These are phyloP conservation scores for Poeciliopsis prolifica DNA, from an alignment of 2,113 vertebrate species.

Conservation along the genomic window DNA sequence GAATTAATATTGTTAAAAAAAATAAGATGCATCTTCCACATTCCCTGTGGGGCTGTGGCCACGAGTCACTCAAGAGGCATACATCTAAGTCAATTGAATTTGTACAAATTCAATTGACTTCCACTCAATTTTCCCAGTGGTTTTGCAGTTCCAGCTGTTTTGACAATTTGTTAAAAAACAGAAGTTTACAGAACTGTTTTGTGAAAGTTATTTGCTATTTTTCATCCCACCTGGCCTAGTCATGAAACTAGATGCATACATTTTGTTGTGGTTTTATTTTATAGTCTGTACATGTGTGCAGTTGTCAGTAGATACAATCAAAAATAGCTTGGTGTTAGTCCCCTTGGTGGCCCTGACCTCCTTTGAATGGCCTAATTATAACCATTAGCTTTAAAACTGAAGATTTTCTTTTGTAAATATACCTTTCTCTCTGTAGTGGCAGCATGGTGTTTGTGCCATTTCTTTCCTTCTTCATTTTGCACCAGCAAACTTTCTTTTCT, in stretches of 20 bases:
- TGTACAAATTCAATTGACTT: no score
- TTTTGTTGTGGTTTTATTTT: not conserved
- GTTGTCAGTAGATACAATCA: constrained; percentile 9
- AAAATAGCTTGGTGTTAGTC: constrained; percentile 26
- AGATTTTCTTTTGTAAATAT: constrained; percentile 16
- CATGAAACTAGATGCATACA: no score
- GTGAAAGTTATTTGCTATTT: no score
- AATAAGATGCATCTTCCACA: constrained; percentile 7
- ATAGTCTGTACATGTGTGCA: not conserved
- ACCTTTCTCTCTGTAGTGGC: not conserved
- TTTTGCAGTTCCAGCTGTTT: no score
- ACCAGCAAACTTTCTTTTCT: not conserved
- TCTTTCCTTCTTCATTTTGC: not conserved
- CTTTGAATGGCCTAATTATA: constrained; percentile 52
- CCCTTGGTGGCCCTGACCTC: constrained; percentile 49
- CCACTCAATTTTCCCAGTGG: no score
- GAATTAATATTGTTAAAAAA: constrained; percentile 28
- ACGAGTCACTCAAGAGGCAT: not conserved
- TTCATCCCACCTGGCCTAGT: no score
- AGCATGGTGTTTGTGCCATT: not conserved
- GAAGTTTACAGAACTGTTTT: no score
- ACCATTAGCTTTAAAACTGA: constrained; percentile 31
- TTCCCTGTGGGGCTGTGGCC: constrained; percentile 7
- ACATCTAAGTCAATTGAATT: not conserved
- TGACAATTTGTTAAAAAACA: no score